phyloP scores from a whole-genome alignment of 2,113 vertebrate species.

The Pholis gunnellus region DNA sequence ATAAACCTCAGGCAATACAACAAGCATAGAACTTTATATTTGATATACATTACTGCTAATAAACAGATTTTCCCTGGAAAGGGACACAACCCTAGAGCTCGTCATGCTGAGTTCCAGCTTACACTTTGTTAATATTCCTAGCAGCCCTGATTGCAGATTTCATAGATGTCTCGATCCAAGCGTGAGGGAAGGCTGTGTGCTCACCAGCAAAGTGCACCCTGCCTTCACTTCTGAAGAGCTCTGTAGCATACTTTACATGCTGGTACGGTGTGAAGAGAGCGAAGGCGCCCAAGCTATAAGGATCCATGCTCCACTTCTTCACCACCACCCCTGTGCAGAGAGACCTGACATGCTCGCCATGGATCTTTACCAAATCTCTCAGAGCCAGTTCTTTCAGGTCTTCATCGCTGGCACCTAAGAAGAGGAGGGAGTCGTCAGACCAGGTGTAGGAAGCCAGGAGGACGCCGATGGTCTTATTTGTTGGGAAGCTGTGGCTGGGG shows the following conservation, averaged over 20 bases:
- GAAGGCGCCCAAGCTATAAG: conserved; percentile 76
- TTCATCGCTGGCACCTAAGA: conserved; percentile 64
- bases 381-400: conserved; percentile 71
- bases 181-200: conserved; percentile 82
- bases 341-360: conserved; percentile 56
- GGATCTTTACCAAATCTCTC: conserved; percentile 79
- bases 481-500: conserved; percentile 84
- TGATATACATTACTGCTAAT: not conserved
- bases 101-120: not conserved
- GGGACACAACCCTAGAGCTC: not conserved
- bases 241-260: conserved; percentile 57
- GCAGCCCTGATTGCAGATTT: conserved; percentile 83
- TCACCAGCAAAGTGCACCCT: conserved; percentile 86
- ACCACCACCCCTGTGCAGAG: conserved; percentile 67
- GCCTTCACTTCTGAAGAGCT: conserved; percentile 75
- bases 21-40: too few species aligned
- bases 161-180: conserved; percentile 86
- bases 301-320: conserved; percentile 84
- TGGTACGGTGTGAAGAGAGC: conserved; percentile 85
- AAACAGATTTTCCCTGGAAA: not conserved
- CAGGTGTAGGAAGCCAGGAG: conserved; percentile 87
- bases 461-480: conserved; percentile 33
- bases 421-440: conserved; percentile 77
- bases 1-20: too few species aligned
- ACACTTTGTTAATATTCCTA: conserved; percentile 72